Base-by-base conservation (phyloP, 2,113 vertebrate species). In the Ceyx melanurus region DNA sequence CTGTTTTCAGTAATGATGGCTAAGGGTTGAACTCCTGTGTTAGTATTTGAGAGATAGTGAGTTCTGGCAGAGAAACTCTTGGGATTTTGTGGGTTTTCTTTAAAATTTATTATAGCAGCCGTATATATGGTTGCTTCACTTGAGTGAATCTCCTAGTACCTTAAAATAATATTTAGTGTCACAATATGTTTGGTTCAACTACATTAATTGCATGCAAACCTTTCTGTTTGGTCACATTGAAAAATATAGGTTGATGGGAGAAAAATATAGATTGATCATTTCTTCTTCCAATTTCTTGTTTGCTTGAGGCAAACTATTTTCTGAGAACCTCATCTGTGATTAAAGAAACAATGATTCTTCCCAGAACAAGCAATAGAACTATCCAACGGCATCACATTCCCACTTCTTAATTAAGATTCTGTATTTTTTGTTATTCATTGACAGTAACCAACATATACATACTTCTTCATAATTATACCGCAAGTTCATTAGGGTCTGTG, bases 311-410 rank as follows among this genome's bases (percentile, higher is more conserved):
- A 92, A 91, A 73, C 1, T 4, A 80, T 80, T 91, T 96, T 96
- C 87, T 7, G 4, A 82, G 91, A 96, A 89, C 23, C 23, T 88
- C 2, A 0, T 77, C 81, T 82, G 33, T 76, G 75, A 92, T 93
- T 93, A 89, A 95, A 86, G 68, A 80, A 42, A 65, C 45, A 94
- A 91, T 74, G 94, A 92, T 64, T 96, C 40, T 80, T 94, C 91
- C 94, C 84, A 93, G 91, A 66, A 89, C 80, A 86, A 71, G 45
- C 26, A 89, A 77, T 51, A 87, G 62, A n/a, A 65, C n/a, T 48
- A 93, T 85, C 64, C 84, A 96, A 56, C 28, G 65, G 61, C 78
- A 95, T 93, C 83, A 68, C 22, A 53, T 96, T 96, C 35, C 82
- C 29, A 45, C 43, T 90, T 68, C 71, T 83, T 89, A 95, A 86